These are phyloP conservation scores for Chloebia gouldiae DNA, from an alignment of 2,113 vertebrate species.

Conservation along the genomic window DNA sequence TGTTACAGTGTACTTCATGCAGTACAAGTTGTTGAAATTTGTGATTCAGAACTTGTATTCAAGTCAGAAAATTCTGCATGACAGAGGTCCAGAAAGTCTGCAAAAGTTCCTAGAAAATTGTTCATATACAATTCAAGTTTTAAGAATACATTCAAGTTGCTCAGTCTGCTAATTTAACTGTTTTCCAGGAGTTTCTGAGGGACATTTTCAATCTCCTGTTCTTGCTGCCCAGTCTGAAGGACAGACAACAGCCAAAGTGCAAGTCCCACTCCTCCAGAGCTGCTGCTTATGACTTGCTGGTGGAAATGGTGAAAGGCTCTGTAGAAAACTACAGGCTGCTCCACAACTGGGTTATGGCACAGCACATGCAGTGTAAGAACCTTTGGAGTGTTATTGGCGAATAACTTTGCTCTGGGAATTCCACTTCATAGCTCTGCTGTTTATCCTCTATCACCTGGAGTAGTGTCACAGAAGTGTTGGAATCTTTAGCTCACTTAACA, in stretches of 20 bases:
- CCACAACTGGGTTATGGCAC: slow-evolving; percentile 99
- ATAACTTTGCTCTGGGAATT: neutral
- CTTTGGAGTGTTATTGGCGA: neutral
- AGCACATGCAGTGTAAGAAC: slow-evolving; percentile 97
- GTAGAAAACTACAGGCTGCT: slow-evolving; percentile 98
- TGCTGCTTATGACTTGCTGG: slow-evolving; percentile 94
- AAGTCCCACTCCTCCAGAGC: slow-evolving; percentile 95
- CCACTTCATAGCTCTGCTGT: neutral
- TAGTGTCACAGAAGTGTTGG: neutral
- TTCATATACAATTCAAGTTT: neutral
- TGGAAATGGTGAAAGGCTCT: slow-evolving; percentile 96
- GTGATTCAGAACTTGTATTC: neutral
- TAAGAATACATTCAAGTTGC: neutral
- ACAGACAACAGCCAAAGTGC: slow-evolving; percentile 95
- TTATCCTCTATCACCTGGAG: fast-evolving
- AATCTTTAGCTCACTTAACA: neutral
- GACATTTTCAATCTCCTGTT: slow-evolving; percentile 97
- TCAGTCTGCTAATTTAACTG: neutral
- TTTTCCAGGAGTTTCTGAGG: slow-evolving; percentile 90
- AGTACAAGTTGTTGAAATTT: neutral
- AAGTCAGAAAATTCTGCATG: neutral
- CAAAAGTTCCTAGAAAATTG: neutral
- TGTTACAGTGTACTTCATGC: neutral
- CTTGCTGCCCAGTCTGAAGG: slow-evolving; percentile 93
- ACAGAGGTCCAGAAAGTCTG: neutral